Evolutionary conservation across 1,140 invertebrate species (phyloP), one percentile per base, ranked within the genome.

Genomic region (Neodiprion pinetum): DNA sequence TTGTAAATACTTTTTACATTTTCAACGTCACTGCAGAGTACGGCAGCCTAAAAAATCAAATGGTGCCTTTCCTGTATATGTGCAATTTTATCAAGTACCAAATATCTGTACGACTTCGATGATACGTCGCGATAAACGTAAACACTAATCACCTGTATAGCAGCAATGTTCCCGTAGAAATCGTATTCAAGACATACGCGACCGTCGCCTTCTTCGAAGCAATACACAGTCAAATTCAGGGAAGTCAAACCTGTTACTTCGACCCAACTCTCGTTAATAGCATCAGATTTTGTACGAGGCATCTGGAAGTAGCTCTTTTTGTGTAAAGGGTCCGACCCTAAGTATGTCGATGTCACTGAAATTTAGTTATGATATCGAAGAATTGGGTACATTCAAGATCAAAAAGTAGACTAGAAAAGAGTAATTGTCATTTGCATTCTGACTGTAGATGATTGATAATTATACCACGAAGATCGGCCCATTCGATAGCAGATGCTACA

Each of bases 291-390:
- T 0, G 85, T 86, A 1, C 87, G 85, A 1, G 88, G 88, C 8
- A 89, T 85, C 14, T 81, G 81, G 80, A 81, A 89, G 80, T 88
- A 89, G 76, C 88, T 88, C 23, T 89, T 84, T 67, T 82, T 83
- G 72, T 88, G 67, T 21, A 17, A 23, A 47, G 67, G 17, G 4
- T 69, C 40, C 23, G 1, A 4, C 40, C 2, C n/a, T n/a, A 7
- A 11, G 7, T 1, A 61, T n/a, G 2, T n/a, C 53, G 1, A 61
- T 61, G 1, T 61, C 53, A n/a, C 53, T 61, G 11, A 61, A 61
- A 61, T 28, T 28, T 1, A 28, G 28, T 28, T 28, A 28, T 28
- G 4, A 28, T 28, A 1, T 1, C 4, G 28, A 28, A 28, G 4
- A 28, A 1, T 28, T 4, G 28, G 4, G 1, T 28, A 28, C 28